These are phyloP conservation scores for Ceyx melanurus DNA, from an alignment of 2,113 vertebrate species.

Conservation along the genomic window DNA sequence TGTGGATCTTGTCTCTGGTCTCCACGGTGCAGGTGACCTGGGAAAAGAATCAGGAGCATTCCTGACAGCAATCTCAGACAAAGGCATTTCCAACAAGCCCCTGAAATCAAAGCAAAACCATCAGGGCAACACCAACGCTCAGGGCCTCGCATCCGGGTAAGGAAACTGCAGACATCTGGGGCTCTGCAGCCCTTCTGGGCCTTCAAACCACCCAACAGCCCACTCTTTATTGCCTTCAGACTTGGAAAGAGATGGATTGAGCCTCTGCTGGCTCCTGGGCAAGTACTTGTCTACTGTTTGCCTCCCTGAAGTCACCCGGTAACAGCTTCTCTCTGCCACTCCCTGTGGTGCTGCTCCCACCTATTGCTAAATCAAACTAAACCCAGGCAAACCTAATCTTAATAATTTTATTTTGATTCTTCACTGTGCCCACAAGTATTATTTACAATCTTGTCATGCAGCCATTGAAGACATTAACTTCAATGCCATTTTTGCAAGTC, in stretches of 20 bases:
- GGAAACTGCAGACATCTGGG: background rate
- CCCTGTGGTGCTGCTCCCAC: background rate
- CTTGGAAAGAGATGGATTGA: background rate
- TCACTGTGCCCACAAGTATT: background rate
- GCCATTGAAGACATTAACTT: background rate
- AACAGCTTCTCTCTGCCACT: background rate
- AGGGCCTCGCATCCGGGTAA: background rate
- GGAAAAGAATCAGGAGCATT: conserved; percentile 54
- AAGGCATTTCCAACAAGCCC: background rate
- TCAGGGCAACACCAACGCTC: background rate
- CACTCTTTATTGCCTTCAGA: background rate
- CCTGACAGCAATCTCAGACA: conserved; percentile 11
- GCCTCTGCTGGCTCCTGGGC: background rate
- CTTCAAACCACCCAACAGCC: background rate
- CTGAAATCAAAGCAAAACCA: background rate
- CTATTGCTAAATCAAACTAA: background rate
- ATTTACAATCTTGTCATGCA: background rate
- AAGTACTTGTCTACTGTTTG: background rate
- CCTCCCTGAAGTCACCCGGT: background rate
- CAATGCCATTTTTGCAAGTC: background rate
- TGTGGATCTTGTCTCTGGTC: conserved; percentile 85
- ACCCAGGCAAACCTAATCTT: background rate
- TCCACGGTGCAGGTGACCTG: conserved; percentile 90
- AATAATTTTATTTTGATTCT: background rate
- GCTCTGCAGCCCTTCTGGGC: background rate